Conservation (phyloP, 2,113 vertebrate species). For the Rhinoptilus africanus region DNA sequence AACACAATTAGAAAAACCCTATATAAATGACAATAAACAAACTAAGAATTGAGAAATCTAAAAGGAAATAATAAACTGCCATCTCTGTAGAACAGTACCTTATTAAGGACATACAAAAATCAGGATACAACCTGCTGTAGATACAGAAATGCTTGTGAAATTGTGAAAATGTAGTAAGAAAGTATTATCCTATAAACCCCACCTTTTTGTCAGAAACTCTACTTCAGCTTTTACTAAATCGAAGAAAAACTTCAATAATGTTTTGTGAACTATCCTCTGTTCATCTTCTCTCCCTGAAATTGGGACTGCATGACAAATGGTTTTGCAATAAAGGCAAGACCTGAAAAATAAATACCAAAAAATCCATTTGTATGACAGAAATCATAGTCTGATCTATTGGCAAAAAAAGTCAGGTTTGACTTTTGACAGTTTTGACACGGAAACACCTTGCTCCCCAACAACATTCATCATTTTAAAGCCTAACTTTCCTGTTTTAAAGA, state of each 20-base stretch:
- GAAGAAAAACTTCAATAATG: conserved; percentile 82
- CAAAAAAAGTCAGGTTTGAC: background rate
- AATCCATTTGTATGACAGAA: background rate
- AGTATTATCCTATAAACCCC: background rate
- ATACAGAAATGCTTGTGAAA: background rate
- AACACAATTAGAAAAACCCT: background rate
- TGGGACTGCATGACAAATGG: conserved; percentile 81
- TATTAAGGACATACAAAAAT: background rate
- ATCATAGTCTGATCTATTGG: background rate
- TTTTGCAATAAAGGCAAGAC: conserved; percentile 72
- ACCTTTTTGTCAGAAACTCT: conserved; percentile 79
- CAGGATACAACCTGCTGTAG: background rate
- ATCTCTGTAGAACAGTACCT: background rate
- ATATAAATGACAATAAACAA: background rate
- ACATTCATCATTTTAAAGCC: background rate
- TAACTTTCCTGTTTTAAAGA: background rate
- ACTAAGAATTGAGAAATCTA: background rate
- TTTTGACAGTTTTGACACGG: background rate
- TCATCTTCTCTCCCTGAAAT: conserved; percentile 70
- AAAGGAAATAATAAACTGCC: background rate
- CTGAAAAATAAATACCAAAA: conserved; percentile 61
- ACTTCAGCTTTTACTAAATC: conserved; percentile 88
- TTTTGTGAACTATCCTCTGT: conserved; percentile 75
- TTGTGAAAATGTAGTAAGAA: background rate
- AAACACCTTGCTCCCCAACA: background rate